Conservation (phyloP, 1,140 invertebrate genomes). For the Drosophila lini region DNA sequence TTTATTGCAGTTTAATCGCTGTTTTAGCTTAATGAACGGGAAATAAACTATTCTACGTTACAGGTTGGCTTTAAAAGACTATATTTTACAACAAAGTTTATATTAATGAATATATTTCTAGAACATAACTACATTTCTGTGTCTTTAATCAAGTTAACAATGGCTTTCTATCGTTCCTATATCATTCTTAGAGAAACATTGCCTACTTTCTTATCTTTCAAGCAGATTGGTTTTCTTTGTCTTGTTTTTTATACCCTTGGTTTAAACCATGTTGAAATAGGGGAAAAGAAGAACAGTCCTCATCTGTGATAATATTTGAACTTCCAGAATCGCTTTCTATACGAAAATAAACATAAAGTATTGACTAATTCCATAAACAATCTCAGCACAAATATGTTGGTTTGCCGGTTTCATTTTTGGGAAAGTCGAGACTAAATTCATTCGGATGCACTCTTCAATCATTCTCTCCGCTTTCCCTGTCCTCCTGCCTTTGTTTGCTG, state of each 20-base stretch:
- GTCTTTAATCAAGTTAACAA: no score
- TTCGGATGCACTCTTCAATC: constrained; percentile 6
- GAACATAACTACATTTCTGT: no score
- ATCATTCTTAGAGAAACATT: not conserved
- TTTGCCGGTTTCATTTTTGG: not conserved
- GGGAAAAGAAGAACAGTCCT: no score
- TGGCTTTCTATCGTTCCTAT: no score
- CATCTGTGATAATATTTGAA: not conserved
- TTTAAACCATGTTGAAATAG: not conserved
- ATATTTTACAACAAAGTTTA: not conserved
- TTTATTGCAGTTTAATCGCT: not conserved
- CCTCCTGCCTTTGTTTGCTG: constrained; percentile 20
- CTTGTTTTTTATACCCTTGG: no score
- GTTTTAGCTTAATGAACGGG: constrained; percentile 3
- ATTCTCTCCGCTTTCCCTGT: constrained; percentile 10
- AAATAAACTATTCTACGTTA: not conserved
- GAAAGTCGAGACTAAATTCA: constrained; percentile 13
- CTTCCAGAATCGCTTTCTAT: not conserved
- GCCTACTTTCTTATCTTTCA: not conserved
- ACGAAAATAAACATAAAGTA: not conserved
- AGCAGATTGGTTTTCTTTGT: not conserved
- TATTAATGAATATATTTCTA: not conserved
- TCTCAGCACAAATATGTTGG: constrained; percentile 1
- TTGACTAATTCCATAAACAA: not conserved
- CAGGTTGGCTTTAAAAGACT: not conserved